phyloP scores from a whole-genome alignment of 1,140 invertebrate species.

The Rhagoletis zephyria region DNA sequence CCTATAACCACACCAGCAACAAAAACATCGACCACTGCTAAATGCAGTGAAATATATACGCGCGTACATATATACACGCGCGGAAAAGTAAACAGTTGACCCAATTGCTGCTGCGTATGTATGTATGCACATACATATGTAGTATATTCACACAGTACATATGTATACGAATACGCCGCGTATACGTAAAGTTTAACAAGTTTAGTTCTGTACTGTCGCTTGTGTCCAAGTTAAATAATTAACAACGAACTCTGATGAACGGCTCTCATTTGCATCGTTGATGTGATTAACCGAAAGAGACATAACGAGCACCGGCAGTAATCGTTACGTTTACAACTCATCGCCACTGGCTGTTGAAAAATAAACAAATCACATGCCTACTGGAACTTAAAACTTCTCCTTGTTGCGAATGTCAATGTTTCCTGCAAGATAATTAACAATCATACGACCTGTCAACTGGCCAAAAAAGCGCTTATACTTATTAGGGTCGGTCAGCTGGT shows the following conservation, averaged over 20 bases:
- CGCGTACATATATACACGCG: not conserved
- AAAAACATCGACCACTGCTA: not conserved
- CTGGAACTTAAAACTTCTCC: not conserved
- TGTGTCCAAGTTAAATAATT: constrained; percentile 36
- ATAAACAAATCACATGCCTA: not conserved
- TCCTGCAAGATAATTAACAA: too few species aligned
- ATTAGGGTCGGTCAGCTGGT: too few species aligned
- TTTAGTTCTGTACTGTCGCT: not conserved
- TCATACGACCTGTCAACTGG: too few species aligned
- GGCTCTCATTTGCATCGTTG: constrained; percentile 34
- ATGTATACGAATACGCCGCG: too few species aligned
- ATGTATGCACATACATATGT: not conserved
- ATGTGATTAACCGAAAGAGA: constrained; percentile 8
- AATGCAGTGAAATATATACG: not conserved
- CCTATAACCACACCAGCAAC: not conserved
- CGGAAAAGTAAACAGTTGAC: constrained; percentile 17
- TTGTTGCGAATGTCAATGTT: too few species aligned
- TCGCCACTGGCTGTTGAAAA: not conserved
- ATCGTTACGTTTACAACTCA: not conserved
- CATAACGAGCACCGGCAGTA: not conserved
- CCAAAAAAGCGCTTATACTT: too few species aligned
- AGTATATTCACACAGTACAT: too few species aligned
- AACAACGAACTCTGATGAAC: constrained; percentile 32
- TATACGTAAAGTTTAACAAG: not conserved
- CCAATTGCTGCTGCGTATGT: not conserved